Evolutionary conservation across 2,888 invertebrate species (phyloP).

Genomic region (Dynastes hyllus): DNA sequence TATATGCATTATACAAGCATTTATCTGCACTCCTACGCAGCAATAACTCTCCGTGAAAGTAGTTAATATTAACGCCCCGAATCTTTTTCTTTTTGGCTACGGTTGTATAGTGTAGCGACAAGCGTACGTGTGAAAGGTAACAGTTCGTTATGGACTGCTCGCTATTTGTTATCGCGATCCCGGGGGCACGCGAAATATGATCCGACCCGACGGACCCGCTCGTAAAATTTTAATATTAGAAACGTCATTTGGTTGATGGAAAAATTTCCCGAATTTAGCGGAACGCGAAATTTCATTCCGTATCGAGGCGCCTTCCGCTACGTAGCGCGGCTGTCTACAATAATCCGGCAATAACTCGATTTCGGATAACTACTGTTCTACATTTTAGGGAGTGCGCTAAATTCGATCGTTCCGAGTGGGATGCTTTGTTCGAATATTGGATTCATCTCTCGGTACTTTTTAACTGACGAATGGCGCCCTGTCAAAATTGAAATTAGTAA

Average conservation of each 20-base stretch:
- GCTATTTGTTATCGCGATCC: slow-evolving; percentile 61
- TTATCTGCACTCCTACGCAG: too few relatives aligned
- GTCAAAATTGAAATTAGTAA: slow-evolving; percentile 27
- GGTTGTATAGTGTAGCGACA: neutral
- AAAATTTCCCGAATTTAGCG: slow-evolving; percentile 46
- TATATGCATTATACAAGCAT: too few relatives aligned
- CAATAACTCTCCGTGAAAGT: too few relatives aligned
- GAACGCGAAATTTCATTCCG: slow-evolving; percentile 15
- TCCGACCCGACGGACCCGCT: slow-evolving; percentile 56
- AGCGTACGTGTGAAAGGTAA: slow-evolving; percentile 26
- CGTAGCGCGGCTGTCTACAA: slow-evolving; percentile 3
- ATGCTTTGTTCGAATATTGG: neutral
- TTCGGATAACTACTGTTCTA: slow-evolving; percentile 27
- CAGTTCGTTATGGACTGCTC: slow-evolving; percentile 53
- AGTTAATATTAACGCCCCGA: too few relatives aligned
- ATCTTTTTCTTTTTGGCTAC: neutral
- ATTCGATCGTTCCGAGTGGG: neutral
- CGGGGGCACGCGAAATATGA: slow-evolving; percentile 61
- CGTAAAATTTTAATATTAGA: slow-evolving; percentile 65
- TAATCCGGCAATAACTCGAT: slow-evolving; percentile 29
- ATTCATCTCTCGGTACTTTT: neutral
- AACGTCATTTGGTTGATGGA: slow-evolving; percentile 61
- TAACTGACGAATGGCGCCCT: neutral
- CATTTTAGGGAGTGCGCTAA: slow-evolving; percentile 6
- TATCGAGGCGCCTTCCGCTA: neutral